Base-by-base conservation (phyloP, 2,888 invertebrate genomes). In the Drosophila hamatofila region DNA sequence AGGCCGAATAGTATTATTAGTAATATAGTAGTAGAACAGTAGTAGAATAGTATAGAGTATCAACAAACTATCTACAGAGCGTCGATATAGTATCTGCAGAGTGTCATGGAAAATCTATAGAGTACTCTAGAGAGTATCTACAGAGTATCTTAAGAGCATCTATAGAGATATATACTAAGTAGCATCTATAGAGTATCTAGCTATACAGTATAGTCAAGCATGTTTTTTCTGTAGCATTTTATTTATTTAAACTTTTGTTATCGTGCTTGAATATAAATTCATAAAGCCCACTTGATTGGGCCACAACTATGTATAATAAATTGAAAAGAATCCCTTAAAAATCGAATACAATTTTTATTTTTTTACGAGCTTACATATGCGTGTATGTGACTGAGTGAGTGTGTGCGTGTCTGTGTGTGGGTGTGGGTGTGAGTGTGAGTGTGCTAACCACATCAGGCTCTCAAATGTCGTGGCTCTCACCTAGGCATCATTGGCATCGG, bases 261-360 rank as follows among this genome's bases (percentile, higher is more conserved):
- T 64, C 37, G 54, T 54, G 63, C 52, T 4, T 49, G 78, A 60
- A 68, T 68, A 71, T 72, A 79, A 75, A 75, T 80, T 81, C 80
- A 80, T 83, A 73, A 68, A 66, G 66, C 55, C 49, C 21, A 66
- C 77, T 73, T 66, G 74, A 77, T 73, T 64, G 67, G 75, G 33
- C 71, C 55, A 33, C 75, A 64, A 72, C 70, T 57, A 61, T 65
- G 73, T 81, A 80, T 63, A 80, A 83, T 82, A 83, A 83, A 84
- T 84, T 83, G 80, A 83, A 83, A 74, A 73, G 58, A 68, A 80
- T 65, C 77, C 73, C 69, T 67, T 64, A 62, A 78, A 83, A 81
- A 66, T 73, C 58, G 61, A 66, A 81, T 81, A 78, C 62, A 69
- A 58, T 37, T 58, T 69, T 62, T 49, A 30, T 63, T 63, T 73